Base-by-base conservation (phyloP, 2,113 vertebrate genomes). In the Phylloscopus trochilus region DNA sequence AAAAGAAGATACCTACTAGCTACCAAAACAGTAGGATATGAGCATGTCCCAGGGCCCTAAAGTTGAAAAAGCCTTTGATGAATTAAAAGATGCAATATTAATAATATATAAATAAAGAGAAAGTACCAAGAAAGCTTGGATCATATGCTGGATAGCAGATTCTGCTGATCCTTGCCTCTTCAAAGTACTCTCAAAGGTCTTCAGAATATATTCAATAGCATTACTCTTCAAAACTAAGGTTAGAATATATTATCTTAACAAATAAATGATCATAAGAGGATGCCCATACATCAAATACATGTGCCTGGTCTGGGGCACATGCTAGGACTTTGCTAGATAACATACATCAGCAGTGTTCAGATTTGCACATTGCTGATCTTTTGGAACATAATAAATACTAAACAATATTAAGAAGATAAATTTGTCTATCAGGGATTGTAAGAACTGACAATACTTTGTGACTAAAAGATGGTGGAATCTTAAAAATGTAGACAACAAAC, bases 11-110 rank as follows among this genome's bases (percentile, higher is more conserved):
- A 73, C 6, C 16, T 64, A 35, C 19, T 21, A 80, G 80, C 41
- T 78, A 83, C 59, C 33, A 43, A 82, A 95, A 64, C 7, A 2
- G 73, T 47, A 82, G 74, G 41, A 89, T 82, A 53, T 30, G n/a
- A 90, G n/a, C 46, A 82, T 26, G n/a, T 89, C 86, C n/a, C 60
- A 47, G 58, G 35, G 73, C 52, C 60, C 23, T 81, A 23, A 80
- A 78, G 79, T 55, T 83, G 91, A 76, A 94, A 87, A 95, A 89
- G n/a, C 20, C 88, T 95, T 92, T 95, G 83, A 95, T 93, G 83
- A 91, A 92, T 89, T 83, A 89, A 74, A 92, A 83, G 60, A 88
- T 77, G 44, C 52, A 73, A 60, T 82, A 89, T 92, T 89, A 96
- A 89, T 94, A 95, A 93, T 86, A 91, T 55, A 94, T 85, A 93